Base-by-base conservation (phyloP, 1,140 invertebrate genomes). In the Thaumatotibia leucotreta region DNA sequence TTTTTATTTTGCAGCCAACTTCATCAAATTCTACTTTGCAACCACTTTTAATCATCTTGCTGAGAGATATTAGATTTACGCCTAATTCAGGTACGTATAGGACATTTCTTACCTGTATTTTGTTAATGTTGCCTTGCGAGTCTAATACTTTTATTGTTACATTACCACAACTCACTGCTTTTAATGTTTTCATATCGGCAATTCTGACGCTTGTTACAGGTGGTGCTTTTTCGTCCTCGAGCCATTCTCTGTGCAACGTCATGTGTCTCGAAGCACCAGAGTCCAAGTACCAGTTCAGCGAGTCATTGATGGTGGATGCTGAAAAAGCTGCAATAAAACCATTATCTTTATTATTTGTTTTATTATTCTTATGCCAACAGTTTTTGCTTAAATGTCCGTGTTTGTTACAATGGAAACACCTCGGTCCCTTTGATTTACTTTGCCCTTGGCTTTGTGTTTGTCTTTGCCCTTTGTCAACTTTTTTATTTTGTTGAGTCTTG, bases 401-500 rank as follows among this genome's bases (percentile, higher is more conserved):
- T 32, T 78, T 72, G 67, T 76, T 76, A 27, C 77, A 82, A 62
- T 68, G 67, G 63, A 64, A 79, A 62, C 79, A 82, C 24, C 74
- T 66, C 9, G 70, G 70, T 22, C 75, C 32, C 9, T 33, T 33
- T 9, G 32, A 33, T 33, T 4, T 33, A 33, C 9, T 33, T 33
- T 33, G 32, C n/a, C n/a, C n/a, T n/a, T n/a, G n/a, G n/a, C n/a
- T n/a, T n/a, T n/a, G n/a, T n/a, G n/a, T n/a, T n/a, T n/a, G n/a
- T n/a, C n/a, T n/a, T n/a, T n/a, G n/a, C 32, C 9, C 69, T 72
- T 73, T 71, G 54, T 66, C 24, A 32, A 27, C 52, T 52, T 66
- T 76, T 11, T 61, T 27, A 50, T 62, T 67, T 63, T 67, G 70
- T 14, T 31, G 63, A 11, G 22, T 67, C 6, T 50, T 68, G 67